Evolutionary conservation across 1,140 invertebrate genomes (phyloP).

Genomic region (Pristionchus pacificus): DNA sequence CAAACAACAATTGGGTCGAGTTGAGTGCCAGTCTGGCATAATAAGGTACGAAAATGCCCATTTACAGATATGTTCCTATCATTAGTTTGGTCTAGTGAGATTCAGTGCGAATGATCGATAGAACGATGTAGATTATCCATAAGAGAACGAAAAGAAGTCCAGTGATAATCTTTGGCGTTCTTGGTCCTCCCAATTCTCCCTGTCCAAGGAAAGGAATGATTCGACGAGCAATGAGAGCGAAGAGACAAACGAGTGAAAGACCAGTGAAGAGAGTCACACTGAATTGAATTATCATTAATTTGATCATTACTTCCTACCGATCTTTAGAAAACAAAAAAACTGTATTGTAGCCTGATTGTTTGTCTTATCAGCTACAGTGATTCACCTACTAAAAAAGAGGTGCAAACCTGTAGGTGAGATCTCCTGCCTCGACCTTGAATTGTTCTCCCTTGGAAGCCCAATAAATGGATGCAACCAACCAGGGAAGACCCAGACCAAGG

Average conservation of each 20-base stretch:
- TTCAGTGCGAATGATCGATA: too few species aligned
- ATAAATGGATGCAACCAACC: slow-evolving; percentile 52
- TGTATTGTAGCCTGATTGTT: not conserved
- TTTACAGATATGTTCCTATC: too few species aligned
- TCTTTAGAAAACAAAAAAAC: not conserved
- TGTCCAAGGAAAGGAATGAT: slow-evolving; percentile 65
- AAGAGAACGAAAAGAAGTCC: slow-evolving; percentile 74
- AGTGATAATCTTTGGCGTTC: slow-evolving; percentile 71
- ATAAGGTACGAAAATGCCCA: too few species aligned
- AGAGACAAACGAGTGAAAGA: slow-evolving; percentile 60
- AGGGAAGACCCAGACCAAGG: slow-evolving; percentile 61
- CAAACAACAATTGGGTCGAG: too few species aligned
- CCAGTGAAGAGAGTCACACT: slow-evolving; percentile 65
- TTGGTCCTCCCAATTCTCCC: slow-evolving; percentile 89
- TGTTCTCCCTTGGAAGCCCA: slow-evolving; percentile 43
- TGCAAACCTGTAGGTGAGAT: slow-evolving; percentile 60
- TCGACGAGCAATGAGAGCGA: slow-evolving; percentile 64
- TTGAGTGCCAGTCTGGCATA: too few species aligned
- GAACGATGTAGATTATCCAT: slow-evolving; percentile 61
- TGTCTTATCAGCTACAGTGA: not conserved
- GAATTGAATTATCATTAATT: slow-evolving; percentile 16
- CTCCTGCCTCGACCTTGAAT: slow-evolving; percentile 56
- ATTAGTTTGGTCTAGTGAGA: too few species aligned
- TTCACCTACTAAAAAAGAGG: not conserved
- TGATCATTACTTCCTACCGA: not conserved